Evolutionary conservation across 2,797 vertebrate species (phyloP), one percentile per base, ranked within the genome.

Genomic region (Aldrovandia affinis): DNA sequence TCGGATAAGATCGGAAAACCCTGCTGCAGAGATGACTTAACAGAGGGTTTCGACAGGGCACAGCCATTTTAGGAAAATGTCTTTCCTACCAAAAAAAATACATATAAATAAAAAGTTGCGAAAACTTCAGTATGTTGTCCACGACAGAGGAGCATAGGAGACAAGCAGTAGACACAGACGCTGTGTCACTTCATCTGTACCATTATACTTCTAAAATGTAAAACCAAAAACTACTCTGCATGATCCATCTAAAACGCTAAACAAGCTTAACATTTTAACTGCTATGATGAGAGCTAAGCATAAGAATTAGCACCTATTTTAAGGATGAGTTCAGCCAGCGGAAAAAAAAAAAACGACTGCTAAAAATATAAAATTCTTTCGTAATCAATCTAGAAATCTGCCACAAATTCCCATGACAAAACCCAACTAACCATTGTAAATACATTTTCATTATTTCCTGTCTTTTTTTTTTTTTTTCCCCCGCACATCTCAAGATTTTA

Each of bases 151-250:
- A 94, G 94, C 94, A 94, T 93, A 97, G 95, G 96, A 93, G 94
- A n/a, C n/a, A 95, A 97, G 96, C 96, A 94, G 95, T 91, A 94
- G 95, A 96, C 95, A 94, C 93, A 94, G 94, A 96, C 95, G 95
- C 91, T 94, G 94, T 95, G 94, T 93, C 91, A 95, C 92, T 94
- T 93, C 90, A 92, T 95, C 92, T 93, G 94, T 90, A 92, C 89
- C 91, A 94, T 85, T 90, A 90, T 93, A 95, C 94, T 25, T 44
- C 39, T 73, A 90, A 84, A 91, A 94, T 93, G 91, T 93, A 95
- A 92, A 92, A 94, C 90, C 89, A 94, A 92, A 96, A 92, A 93
- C 85, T 83, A 78, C 54, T 81, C 89, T 90, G 94, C 90, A 93
- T 92, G 94, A 96, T 94, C 92, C 90, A 92, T 94, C 93, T 96